These are phyloP conservation scores for Kryphioiulus occultus DNA, from an alignment of 2,888 invertebrate genomes.

Conservation along the genomic window DNA sequence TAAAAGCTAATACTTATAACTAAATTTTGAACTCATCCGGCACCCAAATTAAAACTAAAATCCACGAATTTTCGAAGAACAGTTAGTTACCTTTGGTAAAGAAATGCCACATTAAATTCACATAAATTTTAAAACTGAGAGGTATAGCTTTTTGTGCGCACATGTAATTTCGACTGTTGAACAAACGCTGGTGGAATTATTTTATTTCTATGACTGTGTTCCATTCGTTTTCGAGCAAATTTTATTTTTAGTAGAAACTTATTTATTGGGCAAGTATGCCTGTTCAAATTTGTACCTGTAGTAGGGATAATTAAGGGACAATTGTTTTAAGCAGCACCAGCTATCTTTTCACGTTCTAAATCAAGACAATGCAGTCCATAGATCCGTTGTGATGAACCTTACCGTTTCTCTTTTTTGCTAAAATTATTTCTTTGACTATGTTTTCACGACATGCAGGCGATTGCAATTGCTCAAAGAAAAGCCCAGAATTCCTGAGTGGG, in stretches of 20 bases:
- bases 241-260: not conserved
- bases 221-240: not conserved
- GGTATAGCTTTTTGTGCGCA: too few species aligned
- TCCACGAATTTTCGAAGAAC: too few species aligned
- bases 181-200: not conserved
- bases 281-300: not conserved
- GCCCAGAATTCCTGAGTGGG: not conserved
- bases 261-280: not conserved
- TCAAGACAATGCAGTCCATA: not conserved
- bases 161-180: not conserved
- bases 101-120: too few species aligned
- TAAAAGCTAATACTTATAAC: too few species aligned
- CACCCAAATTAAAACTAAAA: too few species aligned
- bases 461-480: slow-evolving; percentile 36
- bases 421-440: not conserved
- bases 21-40: too few species aligned
- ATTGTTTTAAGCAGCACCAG: not conserved
- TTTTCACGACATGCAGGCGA: slow-evolving; percentile 21
- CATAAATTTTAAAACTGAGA: too few species aligned
- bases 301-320: not conserved
- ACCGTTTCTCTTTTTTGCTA: not conserved
- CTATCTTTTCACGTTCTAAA: not conserved
- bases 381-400: not conserved
- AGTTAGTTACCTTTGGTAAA: too few species aligned
- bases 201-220: not conserved